These are phyloP conservation scores for Petrocephalus microphthalmus DNA, from an alignment of 2,113 vertebrate genomes.

Conservation along the genomic window DNA sequence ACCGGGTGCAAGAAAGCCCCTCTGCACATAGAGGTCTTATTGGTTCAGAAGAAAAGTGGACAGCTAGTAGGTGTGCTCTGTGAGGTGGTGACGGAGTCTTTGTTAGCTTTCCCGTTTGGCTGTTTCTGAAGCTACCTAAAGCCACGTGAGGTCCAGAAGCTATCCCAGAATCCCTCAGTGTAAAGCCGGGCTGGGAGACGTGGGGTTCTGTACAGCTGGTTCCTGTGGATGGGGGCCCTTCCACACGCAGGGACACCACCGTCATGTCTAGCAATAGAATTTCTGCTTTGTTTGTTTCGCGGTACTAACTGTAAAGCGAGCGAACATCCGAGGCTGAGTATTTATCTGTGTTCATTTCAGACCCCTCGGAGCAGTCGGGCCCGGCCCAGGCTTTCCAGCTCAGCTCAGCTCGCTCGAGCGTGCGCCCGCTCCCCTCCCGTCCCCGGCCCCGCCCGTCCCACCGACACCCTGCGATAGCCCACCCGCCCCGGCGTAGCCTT, in stretches of 20 bases:
- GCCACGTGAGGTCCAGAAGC: not conserved
- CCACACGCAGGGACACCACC: not conserved
- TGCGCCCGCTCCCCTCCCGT: not conserved
- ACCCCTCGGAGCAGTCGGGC: not conserved
- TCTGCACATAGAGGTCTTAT: not conserved
- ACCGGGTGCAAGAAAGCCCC: not conserved
- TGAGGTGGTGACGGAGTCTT: not conserved
- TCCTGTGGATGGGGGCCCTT: not conserved
- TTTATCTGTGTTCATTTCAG: not conserved
- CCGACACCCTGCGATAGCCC: slow-evolving; percentile 10
- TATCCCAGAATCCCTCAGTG: not conserved
- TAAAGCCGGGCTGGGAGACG: not conserved
- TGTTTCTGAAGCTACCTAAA: not conserved
- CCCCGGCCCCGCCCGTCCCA: not conserved
- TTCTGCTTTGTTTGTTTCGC: not conserved
- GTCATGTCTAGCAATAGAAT: not conserved
- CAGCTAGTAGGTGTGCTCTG: not conserved
- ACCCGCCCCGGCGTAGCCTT: slow-evolving; percentile 28
- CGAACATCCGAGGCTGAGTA: not conserved
- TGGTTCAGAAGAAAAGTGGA: not conserved
- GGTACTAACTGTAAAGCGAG: too few species aligned
- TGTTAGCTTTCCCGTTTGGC: not conserved
- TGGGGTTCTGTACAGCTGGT: not conserved
- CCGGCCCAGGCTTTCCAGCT: not conserved
- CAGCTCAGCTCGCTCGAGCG: not conserved